phyloP scores from a whole-genome alignment of 2,113 vertebrate species.

The Pardalotus punctatus region DNA sequence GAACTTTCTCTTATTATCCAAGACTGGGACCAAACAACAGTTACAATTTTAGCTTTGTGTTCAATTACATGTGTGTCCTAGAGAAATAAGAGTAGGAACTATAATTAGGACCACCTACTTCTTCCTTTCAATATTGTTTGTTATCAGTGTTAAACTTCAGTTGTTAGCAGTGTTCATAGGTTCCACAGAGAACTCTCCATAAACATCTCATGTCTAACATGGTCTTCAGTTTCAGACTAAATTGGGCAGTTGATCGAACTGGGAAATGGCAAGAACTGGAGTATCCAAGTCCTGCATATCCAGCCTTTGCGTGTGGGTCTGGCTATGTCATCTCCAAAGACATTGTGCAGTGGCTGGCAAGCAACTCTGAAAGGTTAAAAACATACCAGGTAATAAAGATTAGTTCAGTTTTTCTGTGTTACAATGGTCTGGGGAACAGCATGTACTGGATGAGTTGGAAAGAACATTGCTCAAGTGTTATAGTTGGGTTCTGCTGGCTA shows the following conservation, averaged over 20 bases:
- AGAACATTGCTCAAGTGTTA: background rate
- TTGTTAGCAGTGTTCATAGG: background rate
- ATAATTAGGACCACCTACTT: background rate
- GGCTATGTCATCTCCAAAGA: conserved; percentile 92
- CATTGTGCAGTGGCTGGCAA: conserved; percentile 91
- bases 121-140: background rate
- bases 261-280: conserved; percentile 98
- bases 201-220: background rate
- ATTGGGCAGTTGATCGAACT: conserved; percentile 95
- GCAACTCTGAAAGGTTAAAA: conserved; percentile 86
- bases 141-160: background rate
- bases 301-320: conserved; percentile 94
- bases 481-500: background rate
- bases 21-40: background rate
- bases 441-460: background rate
- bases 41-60: background rate
- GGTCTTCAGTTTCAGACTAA: conserved; percentile 91
- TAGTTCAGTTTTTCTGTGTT: background rate
- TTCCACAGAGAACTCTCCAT: background rate
- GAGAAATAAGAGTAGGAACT: background rate
- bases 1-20: background rate
- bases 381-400: conserved; percentile 87
- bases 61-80: background rate
- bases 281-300: conserved; percentile 92
- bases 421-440: background rate